Base-by-base conservation (phyloP, 2,113 vertebrate genomes). In the Antidorcas marsupialis region DNA sequence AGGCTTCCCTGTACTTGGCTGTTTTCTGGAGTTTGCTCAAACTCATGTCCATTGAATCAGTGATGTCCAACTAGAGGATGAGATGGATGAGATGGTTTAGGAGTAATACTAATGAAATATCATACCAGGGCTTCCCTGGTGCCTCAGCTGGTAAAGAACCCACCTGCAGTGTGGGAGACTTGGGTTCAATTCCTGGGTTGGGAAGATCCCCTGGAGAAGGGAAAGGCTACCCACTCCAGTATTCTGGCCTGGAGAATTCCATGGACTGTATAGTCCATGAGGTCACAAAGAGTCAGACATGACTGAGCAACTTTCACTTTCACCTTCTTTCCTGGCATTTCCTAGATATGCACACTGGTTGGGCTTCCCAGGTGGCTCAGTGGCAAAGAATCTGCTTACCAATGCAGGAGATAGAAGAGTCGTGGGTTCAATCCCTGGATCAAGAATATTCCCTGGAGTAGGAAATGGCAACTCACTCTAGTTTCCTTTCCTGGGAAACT, bases 331-430 rank as follows among this genome's bases (percentile, higher is more conserved):
- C 2, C 1, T 1, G 1, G 25, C 7, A 2, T 53, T 60, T 62
- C 67, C 64, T 8, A 5, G 3, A 9, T 14, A 7, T 5, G 43
- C 13, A 11, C 6, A 5, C 7, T 6, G 1, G 3, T 45, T 50
- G 1, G 36, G 6, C 67, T 74, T 39, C 36, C 21, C 36, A 74
- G 67, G 67, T 74, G 36, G 36, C 71, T 74, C 21, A 74, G 11
- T 74, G 71, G 36, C 25, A 43, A 39, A 74, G 71, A 74, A 43
- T 39, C 71, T 74, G 36, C 71, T 5, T 43, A 7, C 71, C 36
- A 74, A 0, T 25, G 11, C 71, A 74, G 36, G 36, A 74, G 71
- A 43, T 43, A 3, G 11, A 43, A 43, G 23, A 43, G 36, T 43
- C 1, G 1, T 74, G 36, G 36, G 21, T 43, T 74, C 71, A 23